Evolutionary conservation across 2,113 vertebrate genomes (phyloP), one percentile per base, ranked within the genome.

Genomic region (Phalacrocorax carbo): DNA sequence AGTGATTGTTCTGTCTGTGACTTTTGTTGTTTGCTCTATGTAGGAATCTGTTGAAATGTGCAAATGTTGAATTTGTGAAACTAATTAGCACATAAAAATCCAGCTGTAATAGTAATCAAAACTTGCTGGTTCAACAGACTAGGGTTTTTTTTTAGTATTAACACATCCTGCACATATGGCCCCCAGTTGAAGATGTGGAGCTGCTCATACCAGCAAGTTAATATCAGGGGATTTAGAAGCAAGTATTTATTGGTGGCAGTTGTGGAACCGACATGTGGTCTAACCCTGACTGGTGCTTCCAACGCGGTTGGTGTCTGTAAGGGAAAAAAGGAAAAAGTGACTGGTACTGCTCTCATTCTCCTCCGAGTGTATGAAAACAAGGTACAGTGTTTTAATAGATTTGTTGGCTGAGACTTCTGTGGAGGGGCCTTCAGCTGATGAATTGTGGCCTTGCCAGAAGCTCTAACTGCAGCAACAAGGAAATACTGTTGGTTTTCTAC

Each of bases 391-490:
- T 90, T 86, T 77, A 92, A 75, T 77, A 51, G 73, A 75, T 86
- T 70, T 34, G 48, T 91, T 97, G 83, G 49, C 90, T 68, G 36
- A 94, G 49, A n/a, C 92, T 49, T 61, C 40, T 65, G 16, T 81
- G 81, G 52, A 64, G 34, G 84, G 68, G 54, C 85, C 73, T 90
- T 90, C 40, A 94, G 91, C 8, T 97, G 89, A 51, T 94, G 84
- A 94, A 83, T 61, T 83, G 58, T 93, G 78, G 70, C 90, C 88
- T 96, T 96, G 65, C 71, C 86, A 83, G 82, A 96, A 96, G 60
- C 32, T 83, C 85, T 93, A 97, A 86, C 80, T 95, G 90, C 82
- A 95, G 86, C 83, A 97, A 94, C 32, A 36, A 83, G 89, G 81
- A 97, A 97, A 96, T 80, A 76, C 25, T 88, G 54, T 51, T 16